These are phyloP conservation scores for Trypoxylus dichotomus DNA, from an alignment of 1,140 invertebrate species.

Conservation along the genomic window DNA sequence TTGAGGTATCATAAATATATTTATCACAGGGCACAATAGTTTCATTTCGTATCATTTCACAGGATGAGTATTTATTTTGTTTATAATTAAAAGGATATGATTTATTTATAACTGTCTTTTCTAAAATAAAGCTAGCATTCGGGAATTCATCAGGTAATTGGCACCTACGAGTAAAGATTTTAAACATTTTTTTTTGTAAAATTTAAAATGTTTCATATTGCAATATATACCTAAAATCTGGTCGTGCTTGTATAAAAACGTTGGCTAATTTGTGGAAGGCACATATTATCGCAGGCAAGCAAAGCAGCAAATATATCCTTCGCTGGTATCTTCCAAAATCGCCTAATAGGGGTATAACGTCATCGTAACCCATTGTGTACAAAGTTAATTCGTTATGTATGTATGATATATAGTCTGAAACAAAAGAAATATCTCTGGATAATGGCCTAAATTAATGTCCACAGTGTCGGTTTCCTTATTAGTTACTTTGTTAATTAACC, in stretches of 20 bases:
- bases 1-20: conserved; percentile 64
- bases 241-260: conserved; percentile 70
- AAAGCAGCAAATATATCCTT: conserved; percentile 69
- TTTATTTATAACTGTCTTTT: conserved; percentile 53
- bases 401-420: background rate
- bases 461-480: no score
- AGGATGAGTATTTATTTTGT: conserved; percentile 56
- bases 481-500: no score
- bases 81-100: conserved; percentile 60
- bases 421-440: background rate
- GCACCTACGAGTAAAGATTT: conserved; percentile 56
- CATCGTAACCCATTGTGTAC: conserved; percentile 71
- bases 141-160: conserved; percentile 60
- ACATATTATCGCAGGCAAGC: conserved; percentile 71
- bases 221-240: conserved; percentile 57
- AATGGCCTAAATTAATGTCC: no score
- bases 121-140: conserved; percentile 58
- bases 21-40: conserved; percentile 54
- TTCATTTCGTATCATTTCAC: conserved; percentile 53
- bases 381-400: background rate
- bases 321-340: conserved; percentile 76
- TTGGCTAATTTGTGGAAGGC: conserved; percentile 77
- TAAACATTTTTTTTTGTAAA: background rate
- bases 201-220: background rate
- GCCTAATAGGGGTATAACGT: conserved; percentile 67